phyloP scores from a whole-genome alignment of 1,140 invertebrate species.

The Rhopalosiphum maidis region DNA sequence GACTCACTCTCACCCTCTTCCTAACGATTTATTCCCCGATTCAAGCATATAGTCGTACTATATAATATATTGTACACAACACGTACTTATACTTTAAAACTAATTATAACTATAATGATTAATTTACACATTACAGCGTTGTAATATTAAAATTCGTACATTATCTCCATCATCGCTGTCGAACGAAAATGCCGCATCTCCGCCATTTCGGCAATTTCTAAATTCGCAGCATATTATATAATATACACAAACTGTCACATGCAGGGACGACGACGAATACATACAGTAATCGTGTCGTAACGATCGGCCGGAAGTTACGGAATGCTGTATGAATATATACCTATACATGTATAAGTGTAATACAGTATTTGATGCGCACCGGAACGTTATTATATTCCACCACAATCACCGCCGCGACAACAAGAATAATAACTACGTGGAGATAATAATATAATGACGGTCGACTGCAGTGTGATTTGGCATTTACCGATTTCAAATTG shows the following conservation, averaged over 20 bases:
- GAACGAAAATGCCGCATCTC: background rate
- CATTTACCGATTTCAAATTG: conserved; percentile 21
- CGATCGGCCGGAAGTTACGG: background rate
- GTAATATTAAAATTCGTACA: background rate
- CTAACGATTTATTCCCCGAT: too few species aligned
- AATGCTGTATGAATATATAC: background rate
- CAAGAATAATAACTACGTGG: background rate
- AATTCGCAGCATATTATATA: background rate
- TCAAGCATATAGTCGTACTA: too few species aligned
- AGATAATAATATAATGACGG: background rate
- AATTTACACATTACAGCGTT: background rate
- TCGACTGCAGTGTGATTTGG: background rate
- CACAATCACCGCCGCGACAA: background rate
- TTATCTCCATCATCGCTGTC: background rate
- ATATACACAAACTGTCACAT: background rate
- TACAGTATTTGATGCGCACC: background rate
- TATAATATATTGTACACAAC: too few species aligned
- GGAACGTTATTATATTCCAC: background rate
- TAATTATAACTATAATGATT: background rate
- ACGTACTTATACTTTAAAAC: too few species aligned
- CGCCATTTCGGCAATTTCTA: background rate
- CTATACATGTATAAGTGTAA: background rate
- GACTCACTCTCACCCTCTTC: too few species aligned
- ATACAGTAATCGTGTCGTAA: background rate
- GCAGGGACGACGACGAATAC: background rate